Base-by-base conservation (phyloP, 2,888 invertebrate genomes). In the Aproaerema taeniolella region DNA sequence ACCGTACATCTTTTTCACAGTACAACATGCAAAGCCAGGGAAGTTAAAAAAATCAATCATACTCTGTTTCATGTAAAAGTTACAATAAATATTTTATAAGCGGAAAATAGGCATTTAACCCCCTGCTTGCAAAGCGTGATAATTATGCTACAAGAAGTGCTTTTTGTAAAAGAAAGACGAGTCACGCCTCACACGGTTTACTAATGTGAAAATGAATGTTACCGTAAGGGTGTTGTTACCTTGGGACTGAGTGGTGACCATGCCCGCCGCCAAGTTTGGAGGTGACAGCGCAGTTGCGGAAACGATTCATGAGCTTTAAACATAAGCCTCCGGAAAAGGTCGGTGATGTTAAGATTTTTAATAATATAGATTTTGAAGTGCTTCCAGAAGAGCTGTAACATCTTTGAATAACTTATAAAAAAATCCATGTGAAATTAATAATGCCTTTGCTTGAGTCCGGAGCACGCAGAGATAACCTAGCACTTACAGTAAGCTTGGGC, bases 401-500 rank as follows among this genome's bases (percentile, higher is more conserved):
- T 46, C 53, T 61, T 26, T 63, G 58, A 63, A 72, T 78, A 80
- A 82, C 70, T 75, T n/a, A n/a, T n/a, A n/a, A n/a, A n/a, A n/a
- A n/a, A n/a, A 46, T 66, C 64, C 73, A 73, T 79, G 78, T 83
- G 73, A 79, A 61, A 78, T 74, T 80, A 85, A 83, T 20, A n/a
- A 34, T 83, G 85, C 82, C 82, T 86, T 58, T 75, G 85, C 85
- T 86, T 86, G 61, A 73, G 34, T 25, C 24, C 70, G 83, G 86
- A 85, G 81, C 85, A 76, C 86, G 86, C 85, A 83, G 82, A 85
- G 82, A 83, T 86, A 86, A 86, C 86, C 69, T 71, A 78, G 82
- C 86, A 86, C 86, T 86, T 85, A 86, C 85, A 86, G 86, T 86
- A 81, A 81, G 86, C 86, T 86, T 86, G 70, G 79, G 74, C 72